Evolutionary conservation across 2,797 vertebrate species (phyloP), one percentile per base, ranked within the genome.

Genomic region (Propithecus perrieri): DNA sequence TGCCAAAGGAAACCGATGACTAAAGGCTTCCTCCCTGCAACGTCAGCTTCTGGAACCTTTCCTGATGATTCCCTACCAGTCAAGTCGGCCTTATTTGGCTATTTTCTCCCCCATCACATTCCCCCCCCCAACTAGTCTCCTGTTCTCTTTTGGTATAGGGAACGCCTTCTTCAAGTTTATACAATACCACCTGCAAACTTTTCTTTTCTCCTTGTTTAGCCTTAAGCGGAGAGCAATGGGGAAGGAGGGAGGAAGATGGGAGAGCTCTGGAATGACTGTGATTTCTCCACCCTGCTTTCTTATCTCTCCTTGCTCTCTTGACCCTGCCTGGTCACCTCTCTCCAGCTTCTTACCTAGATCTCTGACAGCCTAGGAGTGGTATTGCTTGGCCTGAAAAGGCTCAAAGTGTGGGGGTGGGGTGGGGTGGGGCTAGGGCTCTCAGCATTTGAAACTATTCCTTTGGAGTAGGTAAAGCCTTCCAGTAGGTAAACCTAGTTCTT

Each of bases 21-120:
- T 99, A 99, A 99, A 99, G 98, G 97, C 99, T 99, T 99, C 99
- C 99, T 98, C 97, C 98, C 97, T 75, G 96, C 98, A 98, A 99
- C 98, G 99, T 99, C 99, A 99, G 98, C 99, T 99, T 99, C 99
- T 99, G 99, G 99, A 98, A 98, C 97, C 98, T 99, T 99, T 99
- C 99, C 99, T 99, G 98, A 96, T 85, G 85, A 98, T 98, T 98
- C 69, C 63, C 55, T 97, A 97, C 85, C 59, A 96, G 97, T 97
- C 78, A 98, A 97, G 72, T 95, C 95, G 93, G 95, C 99, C 99
- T 99, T 99, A 99, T 99, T 99, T 99, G 99, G 99, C 98, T 98
- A 99, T 98, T 96, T 97, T 97, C 35, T 75, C 50, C 94, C 95
- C 79, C 93, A 17, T 96, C 38, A 93, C 81, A 57, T 75, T 85